Evolutionary conservation across 2,888 invertebrate species (phyloP), one percentile per base, ranked within the genome.

Genomic region (Phalera bucephala): DNA sequence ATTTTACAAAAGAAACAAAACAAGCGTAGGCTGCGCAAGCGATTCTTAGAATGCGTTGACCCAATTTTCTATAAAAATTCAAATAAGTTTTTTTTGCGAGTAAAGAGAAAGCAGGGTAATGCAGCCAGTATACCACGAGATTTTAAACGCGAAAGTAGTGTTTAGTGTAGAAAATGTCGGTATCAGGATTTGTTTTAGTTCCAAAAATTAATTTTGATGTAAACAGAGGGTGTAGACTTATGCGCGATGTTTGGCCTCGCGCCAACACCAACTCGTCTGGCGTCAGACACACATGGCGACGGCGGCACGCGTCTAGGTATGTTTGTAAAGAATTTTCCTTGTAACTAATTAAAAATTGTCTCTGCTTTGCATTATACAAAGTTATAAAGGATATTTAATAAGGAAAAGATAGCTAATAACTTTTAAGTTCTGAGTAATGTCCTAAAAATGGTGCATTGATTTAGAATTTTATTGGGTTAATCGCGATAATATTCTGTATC

Each of bases 1-100:
- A 46, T 50, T 37, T 38, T 33, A 36, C 22, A 41, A 45, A 46
- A 51, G 45, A 37, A 20, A 67, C 55, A 64, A 65, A 45, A 31
- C 33, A 36, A 38, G 29, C 43, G 45, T 54, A 60, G 56, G 44
- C 50, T 68, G 64, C 63, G 64, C 71, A 61, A 45, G 44, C 56
- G 54, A 44, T 84, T 84, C 85, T 59, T 57, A 75, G 85, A 85
- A 84, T 62, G 45, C 45, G 49, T 50, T 81, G 80, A 73, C 79
- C 83, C 80, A 85, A 74, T 83, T 85, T 81, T 80, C 74, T 74
- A 77, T 79, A 57, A 74, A 80, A 80, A 89, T 89, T 87, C 80
- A 89, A 89, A 89, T 86, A 63, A 82, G 76, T 78, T 86, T 88
- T 77, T 83, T 87, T 79, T 63, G 81, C 80, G 41, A 44, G 67